Percentiles rank a stretch among this genome's conserved stretches.
Evolutionary conservation across 2,113 vertebrate species (phyloP).

Genomic region (Gallinago jamesoni): DNA sequence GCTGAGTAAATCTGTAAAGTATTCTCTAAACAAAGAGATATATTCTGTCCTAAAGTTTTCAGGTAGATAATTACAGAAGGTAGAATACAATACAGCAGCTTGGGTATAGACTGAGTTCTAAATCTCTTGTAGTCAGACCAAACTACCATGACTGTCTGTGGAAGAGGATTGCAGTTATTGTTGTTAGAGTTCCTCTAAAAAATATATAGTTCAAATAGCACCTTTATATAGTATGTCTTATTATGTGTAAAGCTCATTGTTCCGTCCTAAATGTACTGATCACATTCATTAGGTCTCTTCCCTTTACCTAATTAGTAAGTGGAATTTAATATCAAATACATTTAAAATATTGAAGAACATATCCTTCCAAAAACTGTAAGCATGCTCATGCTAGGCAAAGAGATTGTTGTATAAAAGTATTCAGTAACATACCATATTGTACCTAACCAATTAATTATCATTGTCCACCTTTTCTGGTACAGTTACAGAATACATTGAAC

Average conservation of each 20-base stretch:
- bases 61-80: not conserved
- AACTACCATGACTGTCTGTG: not conserved
- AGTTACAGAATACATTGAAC: not conserved
- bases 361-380: not conserved
- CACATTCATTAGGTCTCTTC: not conserved
- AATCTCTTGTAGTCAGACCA: not conserved
- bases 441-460: not conserved
- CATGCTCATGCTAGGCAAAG: not conserved
- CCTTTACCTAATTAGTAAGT: not conserved
- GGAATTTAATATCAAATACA: not conserved
- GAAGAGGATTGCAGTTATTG: not conserved
- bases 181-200: not conserved
- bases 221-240: not conserved
- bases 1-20: conserved; percentile 35
- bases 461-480: not conserved
- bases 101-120: not conserved
- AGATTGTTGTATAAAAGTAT: not conserved
- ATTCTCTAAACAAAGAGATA: conserved; percentile 20
- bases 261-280: not conserved
- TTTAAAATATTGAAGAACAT: not conserved
- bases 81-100: not conserved
- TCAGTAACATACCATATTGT: not conserved
- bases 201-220: not conserved
- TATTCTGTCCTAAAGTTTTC: not conserved
- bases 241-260: not conserved